Percentiles rank a stretch among this genome's conserved stretches.
Conservation (phyloP, 2,113 vertebrate species). For the Clarias magur region DNA sequence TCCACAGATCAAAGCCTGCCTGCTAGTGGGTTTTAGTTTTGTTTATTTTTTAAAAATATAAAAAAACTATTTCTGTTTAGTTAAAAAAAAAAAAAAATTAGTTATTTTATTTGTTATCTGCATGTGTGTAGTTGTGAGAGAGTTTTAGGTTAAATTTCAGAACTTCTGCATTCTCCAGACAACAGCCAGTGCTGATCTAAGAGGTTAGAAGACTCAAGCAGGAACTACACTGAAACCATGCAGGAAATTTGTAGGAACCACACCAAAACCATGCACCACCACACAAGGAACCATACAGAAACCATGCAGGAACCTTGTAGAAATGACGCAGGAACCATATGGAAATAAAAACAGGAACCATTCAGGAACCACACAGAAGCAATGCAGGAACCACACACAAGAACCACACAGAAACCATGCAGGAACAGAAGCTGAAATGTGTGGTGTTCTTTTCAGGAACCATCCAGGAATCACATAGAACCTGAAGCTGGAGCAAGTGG, state of each 20-base stretch:
- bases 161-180: neutral
- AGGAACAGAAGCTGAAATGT: too few relatives aligned
- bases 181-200: neutral
- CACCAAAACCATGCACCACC: too few relatives aligned
- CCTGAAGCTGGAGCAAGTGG: too few relatives aligned
- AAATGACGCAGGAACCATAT: neutral
- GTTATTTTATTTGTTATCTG: too few relatives aligned
- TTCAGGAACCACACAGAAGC: fast-evolving
- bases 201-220: neutral
- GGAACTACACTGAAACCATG: too few relatives aligned
- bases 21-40: neutral
- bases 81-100: too few relatives aligned
- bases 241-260: too few relatives aligned
- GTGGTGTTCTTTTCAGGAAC: neutral
- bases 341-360: neutral
- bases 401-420: neutral
- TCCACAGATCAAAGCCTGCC: neutral
- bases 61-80: too few relatives aligned
- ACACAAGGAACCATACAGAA: neutral
- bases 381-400: neutral
- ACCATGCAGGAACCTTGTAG: neutral
- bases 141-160: neutral
- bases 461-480: neutral
- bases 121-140: too few relatives aligned
- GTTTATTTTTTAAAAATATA: too few relatives aligned